A percentile compares a stretch with the other conserved stretches of the same genome.
Evolutionary conservation across 2,888 invertebrate species (phyloP).

Genomic region (Uloborus plumipes): DNA sequence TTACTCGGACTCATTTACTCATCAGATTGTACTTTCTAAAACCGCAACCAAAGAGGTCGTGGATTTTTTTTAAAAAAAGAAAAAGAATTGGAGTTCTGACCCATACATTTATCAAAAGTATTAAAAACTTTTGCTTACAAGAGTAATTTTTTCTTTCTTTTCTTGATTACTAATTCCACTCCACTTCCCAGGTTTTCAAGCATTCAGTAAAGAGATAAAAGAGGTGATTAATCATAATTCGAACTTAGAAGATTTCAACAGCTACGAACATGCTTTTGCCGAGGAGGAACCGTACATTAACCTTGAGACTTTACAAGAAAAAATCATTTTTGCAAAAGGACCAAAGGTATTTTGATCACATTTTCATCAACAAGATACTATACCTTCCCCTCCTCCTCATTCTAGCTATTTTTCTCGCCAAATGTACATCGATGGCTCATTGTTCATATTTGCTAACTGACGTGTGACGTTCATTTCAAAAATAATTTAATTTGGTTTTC

Average conservation of each 20-base stretch:
- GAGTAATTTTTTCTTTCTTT: background rate
- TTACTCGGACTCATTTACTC: no score
- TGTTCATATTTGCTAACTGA: no score
- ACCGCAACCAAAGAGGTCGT: no score
- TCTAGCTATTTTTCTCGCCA: background rate
- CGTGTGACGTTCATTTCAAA: no score
- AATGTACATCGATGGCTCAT: no score
- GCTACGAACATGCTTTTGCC: constrained; percentile 32
- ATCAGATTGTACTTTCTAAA: no score
- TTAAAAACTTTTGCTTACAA: no score
- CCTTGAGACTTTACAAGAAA: constrained; percentile 44
- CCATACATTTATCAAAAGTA: no score
- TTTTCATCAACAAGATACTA: background rate
- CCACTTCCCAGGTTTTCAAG: constrained; percentile 29
- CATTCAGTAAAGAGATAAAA: constrained; percentile 44
- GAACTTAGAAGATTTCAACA: constrained; percentile 27
- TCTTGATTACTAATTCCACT: no score
- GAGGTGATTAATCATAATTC: constrained; percentile 44
- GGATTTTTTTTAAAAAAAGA: no score
- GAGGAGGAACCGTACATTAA: constrained; percentile 48
- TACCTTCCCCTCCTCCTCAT: background rate
- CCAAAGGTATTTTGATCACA: constrained; percentile 23
- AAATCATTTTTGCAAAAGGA: constrained; percentile 43
- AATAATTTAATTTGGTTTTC: background rate
- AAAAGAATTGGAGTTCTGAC: no score